phyloP scores from a whole-genome alignment of 2,797 vertebrate species.

The Nasua narica region DNA sequence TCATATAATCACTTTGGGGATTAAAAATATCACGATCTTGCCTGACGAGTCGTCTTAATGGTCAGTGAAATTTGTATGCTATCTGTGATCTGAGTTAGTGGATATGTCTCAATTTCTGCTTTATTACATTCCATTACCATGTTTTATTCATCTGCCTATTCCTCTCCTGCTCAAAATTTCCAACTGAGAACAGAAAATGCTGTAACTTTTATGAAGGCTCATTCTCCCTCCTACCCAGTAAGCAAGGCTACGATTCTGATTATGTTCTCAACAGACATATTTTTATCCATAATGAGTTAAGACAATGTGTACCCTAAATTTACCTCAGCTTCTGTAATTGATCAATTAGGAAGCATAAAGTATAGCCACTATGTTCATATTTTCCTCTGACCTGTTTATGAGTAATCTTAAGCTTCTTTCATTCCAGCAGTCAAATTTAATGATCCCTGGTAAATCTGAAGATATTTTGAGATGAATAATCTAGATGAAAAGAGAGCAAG shows the following conservation, averaged over 20 bases:
- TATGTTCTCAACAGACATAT: conserved; percentile 27
- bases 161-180: conserved; percentile 50
- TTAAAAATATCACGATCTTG: conserved; percentile 73
- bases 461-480: conserved; percentile 50
- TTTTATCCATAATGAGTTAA: conserved; percentile 36
- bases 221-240: conserved; percentile 6
- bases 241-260: conserved; percentile 53
- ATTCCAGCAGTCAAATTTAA: conserved; percentile 65
- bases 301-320: conserved; percentile 44
- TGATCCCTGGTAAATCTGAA: conserved; percentile 67
- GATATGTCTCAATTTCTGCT: conserved; percentile 58
- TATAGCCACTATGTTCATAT: conserved; percentile 42
- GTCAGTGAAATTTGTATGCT: conserved; percentile 51
- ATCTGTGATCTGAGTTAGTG: conserved; percentile 28
- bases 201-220: conserved; percentile 50
- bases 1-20: conserved; percentile 62
- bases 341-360: conserved; percentile 62
- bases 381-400: conserved; percentile 57
- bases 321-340: neutral
- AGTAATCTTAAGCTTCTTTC: conserved; percentile 70
- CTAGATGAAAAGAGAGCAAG: conserved; percentile 59
- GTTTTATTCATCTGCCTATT: conserved; percentile 72
- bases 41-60: conserved; percentile 52
- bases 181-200: conserved; percentile 44
- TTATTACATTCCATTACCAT: conserved; percentile 69